phyloP scores from a whole-genome alignment of 2,797 vertebrate genomes.

The Huso huso region DNA sequence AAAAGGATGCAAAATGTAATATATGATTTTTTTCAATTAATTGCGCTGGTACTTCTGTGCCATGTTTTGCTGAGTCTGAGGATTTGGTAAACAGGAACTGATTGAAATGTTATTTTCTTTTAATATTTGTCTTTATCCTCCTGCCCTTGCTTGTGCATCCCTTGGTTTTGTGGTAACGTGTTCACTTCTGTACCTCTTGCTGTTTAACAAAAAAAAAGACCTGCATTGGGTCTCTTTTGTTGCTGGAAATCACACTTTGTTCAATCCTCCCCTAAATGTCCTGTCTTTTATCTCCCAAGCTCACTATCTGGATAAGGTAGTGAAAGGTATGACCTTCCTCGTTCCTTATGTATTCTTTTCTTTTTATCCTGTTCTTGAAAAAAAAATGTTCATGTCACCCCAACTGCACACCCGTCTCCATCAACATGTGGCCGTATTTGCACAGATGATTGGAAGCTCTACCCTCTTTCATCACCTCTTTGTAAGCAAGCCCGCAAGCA shows the following conservation, averaged over 20 bases:
- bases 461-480: background rate
- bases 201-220: background rate
- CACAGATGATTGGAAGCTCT: conserved; percentile 29
- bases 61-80: conserved; percentile 28
- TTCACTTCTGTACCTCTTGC: background rate
- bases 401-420: conserved; percentile 32
- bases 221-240: conserved; percentile 3
- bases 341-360: conserved; percentile 50
- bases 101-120: conserved; percentile 38
- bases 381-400: conserved; percentile 20
- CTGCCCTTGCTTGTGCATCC: conserved; percentile 3
- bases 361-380: conserved; percentile 38
- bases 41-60: background rate
- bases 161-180: too few relatives aligned
- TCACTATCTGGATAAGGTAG: conserved; percentile 99
- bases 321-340: conserved; percentile 98
- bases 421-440: conserved; percentile 24
- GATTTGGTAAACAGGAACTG: conserved; percentile 38
- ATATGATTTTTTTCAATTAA: conserved; percentile 30
- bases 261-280: conserved; percentile 91
- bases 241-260: conserved; percentile 57
- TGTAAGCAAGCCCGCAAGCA: background rate
- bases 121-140: conserved; percentile 41
- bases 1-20: conserved; percentile 29
- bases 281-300: conserved; percentile 99